A percentile compares a stretch with the other conserved stretches of the same genome.
These are phyloP conservation scores for Jordanella pulchra DNA, from an alignment of 2,797 vertebrate species.

Conservation along the genomic window DNA sequence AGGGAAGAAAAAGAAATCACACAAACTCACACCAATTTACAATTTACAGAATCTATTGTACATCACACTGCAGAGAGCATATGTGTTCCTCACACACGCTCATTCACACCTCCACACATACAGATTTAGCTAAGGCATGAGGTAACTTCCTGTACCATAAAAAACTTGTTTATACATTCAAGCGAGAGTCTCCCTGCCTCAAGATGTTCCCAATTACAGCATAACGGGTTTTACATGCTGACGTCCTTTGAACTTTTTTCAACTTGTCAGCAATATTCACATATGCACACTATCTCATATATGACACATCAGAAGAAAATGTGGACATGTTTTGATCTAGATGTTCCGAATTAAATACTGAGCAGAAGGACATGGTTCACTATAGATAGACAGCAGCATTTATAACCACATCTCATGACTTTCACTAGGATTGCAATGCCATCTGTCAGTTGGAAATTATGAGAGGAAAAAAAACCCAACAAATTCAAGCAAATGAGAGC, in stretches of 20 bases:
- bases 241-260: constrained; percentile 4
- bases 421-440: constrained; percentile 15
- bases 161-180: constrained; percentile 13
- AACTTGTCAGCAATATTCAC: background rate
- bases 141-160: constrained; percentile 4
- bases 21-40: constrained; percentile 16
- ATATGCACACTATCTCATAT: constrained; percentile 9
- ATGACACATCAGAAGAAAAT: constrained; percentile 1
- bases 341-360: constrained; percentile 13
- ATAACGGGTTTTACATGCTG: constrained; percentile 10
- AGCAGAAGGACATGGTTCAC: background rate
- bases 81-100: constrained; percentile 18
- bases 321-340: background rate
- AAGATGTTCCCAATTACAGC: constrained; percentile 12
- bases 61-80: constrained; percentile 19
- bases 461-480: background rate
- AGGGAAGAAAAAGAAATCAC: constrained; percentile 17
- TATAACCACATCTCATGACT: constrained; percentile 7
- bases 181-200: constrained; percentile 7
- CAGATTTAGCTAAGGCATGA: constrained; percentile 14
- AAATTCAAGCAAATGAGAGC: background rate
- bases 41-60: constrained; percentile 2
- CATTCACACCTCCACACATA: constrained; percentile 22
- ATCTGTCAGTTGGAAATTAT: constrained; percentile 12
- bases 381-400: background rate